Base-by-base conservation (phyloP, 2,797 vertebrate species). In the Chelon auratus region DNA sequence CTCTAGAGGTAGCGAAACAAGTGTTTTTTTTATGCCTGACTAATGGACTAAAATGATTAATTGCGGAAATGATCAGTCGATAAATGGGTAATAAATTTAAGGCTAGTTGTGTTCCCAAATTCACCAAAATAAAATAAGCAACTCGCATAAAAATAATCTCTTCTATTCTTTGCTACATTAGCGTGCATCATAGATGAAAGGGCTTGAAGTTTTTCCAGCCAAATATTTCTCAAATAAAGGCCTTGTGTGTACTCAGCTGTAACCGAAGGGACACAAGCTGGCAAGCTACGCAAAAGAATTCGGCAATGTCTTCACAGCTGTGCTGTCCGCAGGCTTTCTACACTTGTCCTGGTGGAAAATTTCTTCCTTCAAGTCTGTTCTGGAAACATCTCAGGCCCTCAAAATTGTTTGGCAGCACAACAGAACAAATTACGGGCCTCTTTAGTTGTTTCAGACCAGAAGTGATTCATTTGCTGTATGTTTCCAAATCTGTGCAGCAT, bases 241-340 rank as follows among this genome's bases (percentile, higher is more conserved):
- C 14, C 14, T n/a, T 40, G 20, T 79, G 76, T 85, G 30, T 81
- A 56, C 36, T 65, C 76, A 83, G 86, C 77, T 87, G 84, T 14
- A 54, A n/a, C 33, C 69, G 17, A 15, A 37, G n/a, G 14, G 40
- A 79, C 24, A 66, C 37, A 55, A 69, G 66, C 48, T 69, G 58
- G 50, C 45, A 63, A 63, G 54, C 24, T 15, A 62, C 10, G 17
- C 50, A 58, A 15, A 62, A 68, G 9, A 64, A 85, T 18, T 56
- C 59, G 67, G 24, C 24, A 6, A 11, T 65, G 69, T 82, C 75
- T 75, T 43, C 52, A 75, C 85, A 87, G 87, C 86, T 83, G 83
- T 57, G 71, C 45, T 48, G 51, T 74, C 59, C 63, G 50, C 58
- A 39, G 45, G 62, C 64, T 58, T 64, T 18, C 30, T 13, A 43